Base-by-base conservation (phyloP, 1,140 invertebrate species). In the Brachionus rotundiformis region DNA sequence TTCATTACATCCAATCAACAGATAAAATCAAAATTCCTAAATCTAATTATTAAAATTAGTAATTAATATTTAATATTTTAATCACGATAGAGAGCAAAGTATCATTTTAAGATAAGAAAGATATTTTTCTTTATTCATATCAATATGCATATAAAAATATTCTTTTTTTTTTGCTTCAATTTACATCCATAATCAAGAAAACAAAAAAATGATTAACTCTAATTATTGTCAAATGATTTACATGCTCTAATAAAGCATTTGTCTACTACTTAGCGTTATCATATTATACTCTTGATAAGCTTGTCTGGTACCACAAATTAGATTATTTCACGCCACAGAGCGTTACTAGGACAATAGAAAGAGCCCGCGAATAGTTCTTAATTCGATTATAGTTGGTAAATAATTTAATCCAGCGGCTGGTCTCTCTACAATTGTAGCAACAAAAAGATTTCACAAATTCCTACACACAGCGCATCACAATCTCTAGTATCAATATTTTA, bases 401-500 rank as follows among this genome's bases (percentile, higher is more conserved):
- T 0, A 71, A 19, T 36, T 13, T 36, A 71, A 71, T 36, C 65
- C 16, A 13, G 7, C 65, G 65, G 65, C 33, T 36, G 8, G 16
- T 71, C 39, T 36, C 10, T 25, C 8, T 36, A 31, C n/a, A 16
- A 16, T 71, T 36, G 10, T 13, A 73, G 39, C 13, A 73, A 44
- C 36, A 73, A 73, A 44, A 73, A 73, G 68, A 73, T 73, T 73
- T 73, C 44, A 19, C 2, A 23, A 39, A 36, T 36, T 71, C 27
- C n/a, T 39, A 36, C 65, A 27, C 61, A 27, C 61, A 33, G 61
- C 25, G 61, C 11, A 71, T 36, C 68, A 44, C 68, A 73, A 73
- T 73, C 68, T 73, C 44, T 73, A 73, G 41, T 73, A 73, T 73
- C 68, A 73, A 73, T 73, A 73, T 44, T 73, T 73, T 73, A 73